phyloP scores from a whole-genome alignment of 2,888 invertebrate species.

The Noctua janthe region DNA sequence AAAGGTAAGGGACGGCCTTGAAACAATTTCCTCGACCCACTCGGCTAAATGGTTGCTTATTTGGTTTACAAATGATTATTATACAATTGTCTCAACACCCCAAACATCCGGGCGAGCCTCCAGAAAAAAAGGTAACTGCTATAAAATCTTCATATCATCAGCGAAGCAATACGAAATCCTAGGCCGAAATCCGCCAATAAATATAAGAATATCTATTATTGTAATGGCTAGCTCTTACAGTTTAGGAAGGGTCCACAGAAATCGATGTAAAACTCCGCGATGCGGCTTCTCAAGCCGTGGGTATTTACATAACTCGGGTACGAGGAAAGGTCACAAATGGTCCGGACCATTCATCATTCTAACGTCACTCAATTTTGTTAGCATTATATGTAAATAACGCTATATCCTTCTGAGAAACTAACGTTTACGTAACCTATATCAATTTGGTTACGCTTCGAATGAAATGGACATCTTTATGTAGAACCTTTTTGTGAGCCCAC shows the following conservation, averaged over 20 bases:
- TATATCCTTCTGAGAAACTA: slow-evolving; percentile 64
- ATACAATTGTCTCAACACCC: slow-evolving; percentile 30
- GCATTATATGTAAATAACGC: slow-evolving; percentile 72
- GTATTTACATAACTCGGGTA: slow-evolving; percentile 75
- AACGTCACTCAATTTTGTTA: slow-evolving; percentile 77
- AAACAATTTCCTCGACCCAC: slow-evolving; percentile 41
- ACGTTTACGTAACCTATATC: slow-evolving; percentile 68
- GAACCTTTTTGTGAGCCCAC: slow-evolving; percentile 63
- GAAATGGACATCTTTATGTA: slow-evolving; percentile 67
- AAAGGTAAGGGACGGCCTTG: slow-evolving; percentile 32
- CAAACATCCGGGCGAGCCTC: slow-evolving; percentile 5
- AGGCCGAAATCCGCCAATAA: slow-evolving; percentile 56
- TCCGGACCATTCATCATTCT: slow-evolving; percentile 73
- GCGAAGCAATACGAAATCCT: slow-evolving; percentile 29
- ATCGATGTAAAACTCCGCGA: slow-evolving; percentile 68
- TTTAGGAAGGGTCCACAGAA: slow-evolving; percentile 67
- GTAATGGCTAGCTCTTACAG: slow-evolving; percentile 63
- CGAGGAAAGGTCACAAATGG: slow-evolving; percentile 74
- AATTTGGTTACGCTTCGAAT: slow-evolving; percentile 66
- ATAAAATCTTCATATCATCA: slow-evolving; percentile 54
- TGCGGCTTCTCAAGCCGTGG: slow-evolving; percentile 61
- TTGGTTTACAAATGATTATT: slow-evolving; percentile 56
- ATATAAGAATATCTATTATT: slow-evolving; percentile 61
- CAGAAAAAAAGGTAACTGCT: slow-evolving; percentile 37
- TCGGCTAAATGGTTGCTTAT: slow-evolving; percentile 44